Evolutionary conservation across 2,888 invertebrate genomes (phyloP), one percentile per base, ranked within the genome.

Genomic region (Phytoseiulus persimilis): DNA sequence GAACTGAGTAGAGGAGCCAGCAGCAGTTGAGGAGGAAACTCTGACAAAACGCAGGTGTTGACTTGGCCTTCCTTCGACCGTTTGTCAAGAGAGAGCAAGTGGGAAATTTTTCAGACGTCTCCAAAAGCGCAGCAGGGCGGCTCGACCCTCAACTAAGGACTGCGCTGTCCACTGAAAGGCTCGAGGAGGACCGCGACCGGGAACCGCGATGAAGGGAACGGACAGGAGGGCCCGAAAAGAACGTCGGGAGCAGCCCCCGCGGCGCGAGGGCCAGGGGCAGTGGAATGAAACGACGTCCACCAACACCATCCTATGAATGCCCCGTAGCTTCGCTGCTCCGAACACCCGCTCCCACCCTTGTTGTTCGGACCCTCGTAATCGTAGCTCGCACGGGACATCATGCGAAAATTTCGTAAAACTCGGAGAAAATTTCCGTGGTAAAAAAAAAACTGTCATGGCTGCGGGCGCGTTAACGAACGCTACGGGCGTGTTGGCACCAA

Each of bases 1-100:
- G 18, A 65, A 65, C 9, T 65, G 65, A 28, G 65, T 28, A 23
- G 18, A 28, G 65, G 65, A 23, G 23, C 65, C 11, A 65, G 1
- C 11, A 28, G 65, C 1, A 65, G 65, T 65, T n/a, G n/a, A 65
- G 65, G 65, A 65, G 65, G 65, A 65, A 65, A 65, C 65, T 65
- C 65, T 65, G 65, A 65, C 65, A 65, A 65, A 65, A 65, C 65
- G 65, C 65, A 65, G 65, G 65, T 65, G 65, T 65, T 65, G 65
- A 65, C 65, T 65, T 65, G 65, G 65, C 65, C 65, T 65, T 65
- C 28, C 65, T 65, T 65, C 18, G 65, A 65, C 65, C 65, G 65
- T 65, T 65, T 65, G 65, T 65, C 65, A 65, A 65, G 65, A 65
- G 65, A 65, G 65, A 65, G 65, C 65, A 65, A 65, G 65, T 65